Base-by-base conservation (phyloP, 2,797 vertebrate genomes). In the Ambastaia sidthimunki region DNA sequence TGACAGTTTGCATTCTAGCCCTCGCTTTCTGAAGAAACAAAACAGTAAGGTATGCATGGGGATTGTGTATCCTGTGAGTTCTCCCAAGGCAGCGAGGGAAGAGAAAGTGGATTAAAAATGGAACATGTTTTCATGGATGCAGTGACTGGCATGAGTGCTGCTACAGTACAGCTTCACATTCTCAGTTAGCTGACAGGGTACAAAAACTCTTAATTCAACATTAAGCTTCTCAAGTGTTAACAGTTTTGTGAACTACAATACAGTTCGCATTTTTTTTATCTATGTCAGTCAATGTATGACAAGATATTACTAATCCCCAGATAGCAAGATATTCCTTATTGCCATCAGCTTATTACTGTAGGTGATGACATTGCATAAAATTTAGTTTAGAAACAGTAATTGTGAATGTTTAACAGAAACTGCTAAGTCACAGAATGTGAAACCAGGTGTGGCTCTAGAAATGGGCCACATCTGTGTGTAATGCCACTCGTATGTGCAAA, bases 71-170 rank as follows among this genome's bases (percentile, higher is more conserved):
- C 12, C 23, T 41, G 28, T 28, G 28, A 28, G 28, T 71, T 21
- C 21, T 54, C 59, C 37, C 11, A 7, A 34, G 52, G 76, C 70
- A 63, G 10, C 19, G 7, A 37, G n/a, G 47, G 55, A 19, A 73
- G 21, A 11, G 66, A 54, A 74, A 73, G 62, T 67, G 7, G 57
- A 60, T 60, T 16, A 44, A 54, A 67, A 69, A 65, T 3, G 11
- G 74, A 78, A 41, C n/a, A 15, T 41, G 74, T 82, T 76, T 68
- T 25, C 54, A 54, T 67, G 55, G 75, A 57, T 44, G 41, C 44
- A 15, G 16, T 69, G 60, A 77, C 75, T 68, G 71, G 69, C 81
- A 66, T 41, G 81, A 55, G 54, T 74, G 81, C 81, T 82, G 76
- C 70, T 74, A 57, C 71, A 31, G 71, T 68, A 37, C 34, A 37